phyloP scores from a whole-genome alignment of 2,888 invertebrate genomes.

The Eulithis testata region DNA sequence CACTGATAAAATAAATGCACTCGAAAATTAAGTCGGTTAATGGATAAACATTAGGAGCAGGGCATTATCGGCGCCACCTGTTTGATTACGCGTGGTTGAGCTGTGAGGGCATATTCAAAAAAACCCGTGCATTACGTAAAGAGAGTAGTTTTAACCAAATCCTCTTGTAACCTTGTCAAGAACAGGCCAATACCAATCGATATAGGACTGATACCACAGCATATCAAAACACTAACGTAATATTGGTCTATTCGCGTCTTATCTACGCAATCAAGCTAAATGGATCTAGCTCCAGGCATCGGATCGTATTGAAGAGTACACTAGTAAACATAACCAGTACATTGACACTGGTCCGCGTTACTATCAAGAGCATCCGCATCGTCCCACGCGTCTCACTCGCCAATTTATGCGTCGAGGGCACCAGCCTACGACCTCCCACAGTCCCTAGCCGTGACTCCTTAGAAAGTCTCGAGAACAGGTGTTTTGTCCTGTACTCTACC shows the following conservation, averaged over 20 bases:
- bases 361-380: slow-evolving; percentile 72
- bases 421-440: slow-evolving; percentile 66
- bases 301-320: slow-evolving; percentile 13
- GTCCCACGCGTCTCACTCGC: slow-evolving; percentile 69
- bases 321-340: slow-evolving; percentile 49
- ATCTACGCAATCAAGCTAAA: slow-evolving; percentile 21
- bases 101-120: too few relatives aligned
- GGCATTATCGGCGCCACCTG: slow-evolving; percentile 19
- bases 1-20: slow-evolving; percentile 15
- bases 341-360: slow-evolving; percentile 64
- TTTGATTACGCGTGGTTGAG: slow-evolving; percentile 3
- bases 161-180: not conserved
- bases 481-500: not conserved
- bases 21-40: slow-evolving; percentile 15
- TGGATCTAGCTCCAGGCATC: slow-evolving; percentile 14
- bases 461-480: slow-evolving; percentile 14
- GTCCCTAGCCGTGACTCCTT: slow-evolving; percentile 42
- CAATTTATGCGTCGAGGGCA: slow-evolving; percentile 64
- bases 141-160: not conserved
- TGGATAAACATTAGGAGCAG: slow-evolving; percentile 25
- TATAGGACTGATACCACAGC: not conserved
- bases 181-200: not conserved
- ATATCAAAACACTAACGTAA: not conserved
- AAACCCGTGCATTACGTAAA: too few relatives aligned
- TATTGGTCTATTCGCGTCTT: slow-evolving; percentile 6